Percentiles rank a stretch among this genome's conserved stretches.
These are phyloP conservation scores for Tursiops truncatus DNA, from an alignment of 2,113 vertebrate genomes.

Conservation along the genomic window DNA sequence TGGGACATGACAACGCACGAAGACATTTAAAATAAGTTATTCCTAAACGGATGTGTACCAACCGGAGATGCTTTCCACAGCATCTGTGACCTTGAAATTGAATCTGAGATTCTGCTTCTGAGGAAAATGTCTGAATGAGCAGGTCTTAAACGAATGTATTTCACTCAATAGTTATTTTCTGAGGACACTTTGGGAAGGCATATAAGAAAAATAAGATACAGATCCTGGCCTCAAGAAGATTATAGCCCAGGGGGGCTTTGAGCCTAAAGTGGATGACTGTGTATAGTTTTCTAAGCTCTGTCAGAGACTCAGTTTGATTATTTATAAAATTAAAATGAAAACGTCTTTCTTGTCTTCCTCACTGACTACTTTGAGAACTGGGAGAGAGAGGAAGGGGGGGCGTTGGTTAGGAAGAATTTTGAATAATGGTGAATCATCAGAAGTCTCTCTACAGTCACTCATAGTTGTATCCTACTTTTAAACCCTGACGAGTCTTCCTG, in stretches of 20 bases:
- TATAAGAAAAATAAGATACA: background rate
- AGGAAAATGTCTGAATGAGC: background rate
- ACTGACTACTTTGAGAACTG: background rate
- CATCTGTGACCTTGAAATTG: conserved; percentile 54
- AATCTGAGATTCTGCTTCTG: conserved; percentile 23
- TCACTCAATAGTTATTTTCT: background rate
- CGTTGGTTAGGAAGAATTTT: conserved; percentile 1
- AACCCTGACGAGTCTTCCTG: conserved; percentile 47
- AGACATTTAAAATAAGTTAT: conserved; percentile 58
- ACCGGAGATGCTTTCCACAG: background rate
- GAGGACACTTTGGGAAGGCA: background rate
- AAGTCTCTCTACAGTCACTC: background rate
- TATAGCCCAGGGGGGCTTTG: background rate
- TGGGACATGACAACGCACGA: background rate
- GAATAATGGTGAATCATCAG: conserved; percentile 16
- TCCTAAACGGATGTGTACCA: conserved; percentile 10
- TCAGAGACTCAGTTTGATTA: background rate
- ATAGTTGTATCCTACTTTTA: conserved; percentile 49
- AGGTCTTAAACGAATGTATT: background rate
- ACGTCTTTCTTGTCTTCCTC: background rate
- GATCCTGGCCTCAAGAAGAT: background rate
- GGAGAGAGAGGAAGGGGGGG: background rate
- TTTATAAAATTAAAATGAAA: background rate
- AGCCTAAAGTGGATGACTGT: background rate
- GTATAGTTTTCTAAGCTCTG: background rate